Percentiles rank a stretch among this genome's conserved stretches.
phyloP scores from a whole-genome alignment of 2,888 invertebrate genomes.

The Cloeon dipterum region DNA sequence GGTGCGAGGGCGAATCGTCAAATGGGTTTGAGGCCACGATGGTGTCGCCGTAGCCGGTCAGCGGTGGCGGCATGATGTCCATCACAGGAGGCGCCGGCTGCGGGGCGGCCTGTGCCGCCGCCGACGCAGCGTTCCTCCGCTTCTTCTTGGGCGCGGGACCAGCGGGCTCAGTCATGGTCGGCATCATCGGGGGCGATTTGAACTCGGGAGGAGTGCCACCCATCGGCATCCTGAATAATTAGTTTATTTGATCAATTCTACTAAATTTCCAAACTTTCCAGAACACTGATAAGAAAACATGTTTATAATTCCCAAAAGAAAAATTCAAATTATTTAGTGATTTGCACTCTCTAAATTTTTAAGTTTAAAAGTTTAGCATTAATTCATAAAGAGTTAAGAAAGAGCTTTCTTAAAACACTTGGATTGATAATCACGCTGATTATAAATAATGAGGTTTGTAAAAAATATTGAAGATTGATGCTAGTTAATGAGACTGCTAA shows the following conservation, averaged over 20 bases:
- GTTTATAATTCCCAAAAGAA: neutral
- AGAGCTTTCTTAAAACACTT: too few species aligned
- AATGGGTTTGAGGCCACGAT: constrained; percentile 89
- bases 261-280: too few species aligned
- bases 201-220: constrained; percentile 46
- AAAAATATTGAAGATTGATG: too few species aligned
- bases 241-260: neutral
- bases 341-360: too few species aligned
- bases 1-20: constrained; percentile 52
- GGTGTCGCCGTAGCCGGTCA: constrained; percentile 69
- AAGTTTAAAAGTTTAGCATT: too few species aligned
- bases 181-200: constrained; percentile 39
- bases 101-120: constrained; percentile 40
- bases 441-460: too few species aligned
- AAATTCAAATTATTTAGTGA: too few species aligned
- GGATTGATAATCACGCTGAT: too few species aligned
- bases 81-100: constrained; percentile 21
- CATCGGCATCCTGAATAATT: constrained; percentile 34
- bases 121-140: constrained; percentile 38
- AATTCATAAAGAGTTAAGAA: too few species aligned
- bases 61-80: constrained; percentile 58
- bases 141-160: constrained; percentile 72
- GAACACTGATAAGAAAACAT: too few species aligned
- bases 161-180: constrained; percentile 42
- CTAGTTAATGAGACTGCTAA: too few species aligned